Conservation (phyloP, 2,888 invertebrate species). For the Caenorhabditis sulstoni region DNA sequence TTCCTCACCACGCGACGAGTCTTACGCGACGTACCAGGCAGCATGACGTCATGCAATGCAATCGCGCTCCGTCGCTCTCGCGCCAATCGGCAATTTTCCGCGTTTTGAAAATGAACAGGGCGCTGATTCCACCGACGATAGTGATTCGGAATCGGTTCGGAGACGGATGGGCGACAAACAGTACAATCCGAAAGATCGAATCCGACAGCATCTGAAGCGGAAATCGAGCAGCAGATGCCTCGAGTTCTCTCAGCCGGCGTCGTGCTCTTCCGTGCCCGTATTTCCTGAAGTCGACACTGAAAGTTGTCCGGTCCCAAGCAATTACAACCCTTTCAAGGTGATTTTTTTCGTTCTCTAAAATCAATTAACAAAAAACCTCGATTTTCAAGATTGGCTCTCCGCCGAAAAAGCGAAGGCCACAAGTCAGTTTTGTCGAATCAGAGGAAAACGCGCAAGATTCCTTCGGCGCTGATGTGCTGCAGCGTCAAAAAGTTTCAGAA, state of each 20-base stretch:
- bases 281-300: slow-evolving; percentile 26
- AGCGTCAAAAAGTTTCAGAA: neutral
- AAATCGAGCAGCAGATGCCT: slow-evolving; percentile 44
- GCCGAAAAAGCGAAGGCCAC: slow-evolving; percentile 40
- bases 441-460: slow-evolving; percentile 50
- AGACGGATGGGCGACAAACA: too few relatives aligned
- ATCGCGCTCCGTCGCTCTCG: neutral
- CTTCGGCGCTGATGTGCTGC: slow-evolving; percentile 25
- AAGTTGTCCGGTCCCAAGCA: slow-evolving; percentile 44
- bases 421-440: slow-evolving; percentile 35
- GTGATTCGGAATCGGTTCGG: too few relatives aligned
- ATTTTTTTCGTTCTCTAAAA: too few relatives aligned
- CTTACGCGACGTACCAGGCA: too few relatives aligned
- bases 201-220: slow-evolving; percentile 46
- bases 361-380: too few relatives aligned
- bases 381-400: slow-evolving; percentile 52
- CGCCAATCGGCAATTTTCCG: neutral
- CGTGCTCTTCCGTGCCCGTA: neutral
- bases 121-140: too few relatives aligned
- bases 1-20: too few relatives aligned
- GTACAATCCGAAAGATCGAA: slow-evolving; percentile 52
- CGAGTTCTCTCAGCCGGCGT: neutral
- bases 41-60: neutral
- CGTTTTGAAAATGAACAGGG: neutral
- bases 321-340: slow-evolving; percentile 49